These are phyloP conservation scores for Tragelaphus scriptus DNA, from an alignment of 2,113 vertebrate genomes.

Conservation along the genomic window DNA sequence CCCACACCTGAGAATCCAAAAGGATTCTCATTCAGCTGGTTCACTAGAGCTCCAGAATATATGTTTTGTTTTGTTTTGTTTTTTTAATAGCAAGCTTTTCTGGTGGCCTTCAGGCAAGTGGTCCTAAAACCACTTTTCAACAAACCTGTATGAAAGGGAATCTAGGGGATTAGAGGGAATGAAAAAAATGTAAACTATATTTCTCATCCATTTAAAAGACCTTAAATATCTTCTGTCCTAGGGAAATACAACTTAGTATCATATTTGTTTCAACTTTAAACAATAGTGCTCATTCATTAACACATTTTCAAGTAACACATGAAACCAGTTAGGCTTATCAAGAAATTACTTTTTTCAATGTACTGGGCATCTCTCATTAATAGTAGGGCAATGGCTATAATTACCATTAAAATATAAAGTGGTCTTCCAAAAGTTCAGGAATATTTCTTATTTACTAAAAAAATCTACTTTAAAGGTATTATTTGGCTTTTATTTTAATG, in stretches of 20 bases:
- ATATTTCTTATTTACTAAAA: background rate
- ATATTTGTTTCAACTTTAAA: conserved; percentile 29
- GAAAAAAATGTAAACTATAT: background rate
- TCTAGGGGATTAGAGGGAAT: background rate
- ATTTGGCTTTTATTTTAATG: background rate
- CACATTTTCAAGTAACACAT: conserved; percentile 19
- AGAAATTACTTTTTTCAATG: background rate
- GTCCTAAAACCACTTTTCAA: background rate
- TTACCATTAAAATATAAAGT: conserved; percentile 11
- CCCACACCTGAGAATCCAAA: background rate
- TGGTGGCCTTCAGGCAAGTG: background rate
- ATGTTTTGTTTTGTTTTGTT: background rate
- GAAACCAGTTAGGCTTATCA: background rate
- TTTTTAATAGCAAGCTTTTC: background rate
- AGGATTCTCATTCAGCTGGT: background rate
- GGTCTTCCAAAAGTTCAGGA: background rate
- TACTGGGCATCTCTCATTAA: background rate
- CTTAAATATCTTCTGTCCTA: background rate
- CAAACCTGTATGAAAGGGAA: background rate
- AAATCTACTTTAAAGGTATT: background rate
- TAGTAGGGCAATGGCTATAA: background rate
- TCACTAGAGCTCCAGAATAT: background rate
- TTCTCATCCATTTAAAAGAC: conserved; percentile 1
- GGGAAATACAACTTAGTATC: background rate
- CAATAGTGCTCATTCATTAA: conserved; percentile 6